Base-by-base conservation (phyloP, 2,888 invertebrate genomes). In the Conistra vaccinii region DNA sequence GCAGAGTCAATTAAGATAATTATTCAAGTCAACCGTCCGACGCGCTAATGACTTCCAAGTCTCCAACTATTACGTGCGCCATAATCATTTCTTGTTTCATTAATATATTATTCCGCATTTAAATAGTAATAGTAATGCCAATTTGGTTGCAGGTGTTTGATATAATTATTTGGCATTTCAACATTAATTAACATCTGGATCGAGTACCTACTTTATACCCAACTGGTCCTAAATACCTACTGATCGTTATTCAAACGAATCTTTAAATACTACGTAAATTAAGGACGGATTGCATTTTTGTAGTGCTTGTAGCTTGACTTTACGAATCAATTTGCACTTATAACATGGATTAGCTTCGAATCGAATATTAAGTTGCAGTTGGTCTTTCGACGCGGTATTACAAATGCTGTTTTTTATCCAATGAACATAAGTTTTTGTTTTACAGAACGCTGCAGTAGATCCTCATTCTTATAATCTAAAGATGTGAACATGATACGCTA, bases 31-130 rank as follows among this genome's bases (percentile, higher is more conserved):
- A 65, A 45, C 66, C 53, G 76, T 55, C 60, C 2, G 82, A 71
- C 82, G 68, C 69, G 67, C 76, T 83, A 83, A 79, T 83, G 70
- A 84, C 62, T 80, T 57, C 53, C 53, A 82, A 74, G 74, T 74
- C 63, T 78, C 60, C 65, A 66, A 48, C 71, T 67, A 77, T 69
- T 66, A 74, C 76, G 76, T 77, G 73, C 68, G 68, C 72, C 69
- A 48, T 73, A 39, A 60, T 51, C 0, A 63, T 65, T 67, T 73
- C 72, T 81, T 61, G 68, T 69, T 73, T 61, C 48, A 72, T 73
- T 84, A 65, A 69, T 75, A 61, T 61, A 68, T 74, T 48, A 76
- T 71, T 42, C 35, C n/a, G 62, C 32, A 78, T 82, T 69, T 73
- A 58, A 70, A 83, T 80, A 63, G 60, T 71, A 70, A 83, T 80